These are phyloP conservation scores for Liodrosophila aerea DNA, from an alignment of 2,888 invertebrate species.

Conservation along the genomic window DNA sequence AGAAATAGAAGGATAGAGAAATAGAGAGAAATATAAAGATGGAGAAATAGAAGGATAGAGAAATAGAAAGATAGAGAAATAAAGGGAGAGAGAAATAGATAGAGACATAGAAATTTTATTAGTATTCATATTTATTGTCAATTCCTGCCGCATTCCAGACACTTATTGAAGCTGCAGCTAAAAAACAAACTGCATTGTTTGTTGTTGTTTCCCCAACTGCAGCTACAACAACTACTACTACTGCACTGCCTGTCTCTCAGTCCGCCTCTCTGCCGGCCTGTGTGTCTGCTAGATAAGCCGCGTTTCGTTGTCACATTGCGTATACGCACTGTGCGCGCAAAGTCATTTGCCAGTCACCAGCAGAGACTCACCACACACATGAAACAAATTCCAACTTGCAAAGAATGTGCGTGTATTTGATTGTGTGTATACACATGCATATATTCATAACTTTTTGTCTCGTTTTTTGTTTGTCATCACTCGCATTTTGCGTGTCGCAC, in stretches of 20 bases:
- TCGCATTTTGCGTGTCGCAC: conserved; percentile 18
- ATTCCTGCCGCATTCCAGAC: too few species aligned
- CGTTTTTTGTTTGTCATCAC: conserved; percentile 24
- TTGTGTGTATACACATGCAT: conserved; percentile 3
- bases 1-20: too few species aligned
- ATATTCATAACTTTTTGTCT: conserved; percentile 17
- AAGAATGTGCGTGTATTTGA: not conserved
- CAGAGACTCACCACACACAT: conserved; percentile 5
- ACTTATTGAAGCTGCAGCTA: too few species aligned
- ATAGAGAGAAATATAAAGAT: too few species aligned
- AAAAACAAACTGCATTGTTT: too few species aligned
- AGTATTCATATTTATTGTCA: too few species aligned
- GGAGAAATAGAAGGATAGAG: too few species aligned
- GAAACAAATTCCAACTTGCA: conserved; percentile 20
- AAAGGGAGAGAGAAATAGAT: too few species aligned
- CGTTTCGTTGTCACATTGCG: conserved; percentile 25
- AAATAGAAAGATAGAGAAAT: too few species aligned
- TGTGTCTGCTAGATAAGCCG: conserved; percentile 27
- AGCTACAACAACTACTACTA: too few species aligned
- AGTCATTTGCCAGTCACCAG: not conserved
- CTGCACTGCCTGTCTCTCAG: conserved; percentile 10
- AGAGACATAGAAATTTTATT: too few species aligned
- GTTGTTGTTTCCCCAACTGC: too few species aligned
- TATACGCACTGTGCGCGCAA: conserved; percentile 38
- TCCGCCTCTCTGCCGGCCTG: conserved; percentile 26